Evolutionary conservation across 2,888 invertebrate genomes (phyloP), one percentile per base, ranked within the genome.

Genomic region (Diplazon laetatorius): DNA sequence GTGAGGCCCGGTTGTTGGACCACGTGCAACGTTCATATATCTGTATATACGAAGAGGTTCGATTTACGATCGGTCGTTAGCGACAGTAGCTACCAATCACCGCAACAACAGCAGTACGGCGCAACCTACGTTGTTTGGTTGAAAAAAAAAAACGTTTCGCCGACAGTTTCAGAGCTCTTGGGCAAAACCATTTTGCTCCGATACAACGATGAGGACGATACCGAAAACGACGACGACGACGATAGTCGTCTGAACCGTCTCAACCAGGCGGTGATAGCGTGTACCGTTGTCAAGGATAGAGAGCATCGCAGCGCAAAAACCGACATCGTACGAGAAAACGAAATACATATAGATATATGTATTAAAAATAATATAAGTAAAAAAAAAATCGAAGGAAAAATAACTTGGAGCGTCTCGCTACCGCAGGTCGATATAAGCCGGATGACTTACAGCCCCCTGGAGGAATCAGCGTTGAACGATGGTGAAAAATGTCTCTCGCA

Each of bases 31-130:
- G 1, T 35, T 35, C 12, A 48, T 25, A 30, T 44, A n/a, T 63
- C 12, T 48, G 14, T 63, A 20, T 48, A 20, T 25, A 16, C 4
- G 12, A 37, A 46, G 42, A 70, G 14, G 44, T 62, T 30, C 74
- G 66, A 78, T 75, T 78, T 75, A 78, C 75, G 75, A 75, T 75
- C 70, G 46, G 70, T 78, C 75, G 78, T 78, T 78, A 75, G 62
- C 62, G 63, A 68, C 78, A 66, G 75, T 75, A 68, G 55, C 71
- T 20, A 62, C 75, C 75, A 78, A 78, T 78, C 78, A 75, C 71
- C 66, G 48, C 22, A 39, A 60, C 50, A 70, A 48, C 62, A 46
- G 55, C 50, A 16, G 35, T 14, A 42, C 65, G 57, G 10, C 12
- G 57, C 20, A 16, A 39, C 63, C 37, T n/a, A 18, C 22, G 25